Conservation (phyloP, 2,797 vertebrate species). For the Denticeps clupeoides region DNA sequence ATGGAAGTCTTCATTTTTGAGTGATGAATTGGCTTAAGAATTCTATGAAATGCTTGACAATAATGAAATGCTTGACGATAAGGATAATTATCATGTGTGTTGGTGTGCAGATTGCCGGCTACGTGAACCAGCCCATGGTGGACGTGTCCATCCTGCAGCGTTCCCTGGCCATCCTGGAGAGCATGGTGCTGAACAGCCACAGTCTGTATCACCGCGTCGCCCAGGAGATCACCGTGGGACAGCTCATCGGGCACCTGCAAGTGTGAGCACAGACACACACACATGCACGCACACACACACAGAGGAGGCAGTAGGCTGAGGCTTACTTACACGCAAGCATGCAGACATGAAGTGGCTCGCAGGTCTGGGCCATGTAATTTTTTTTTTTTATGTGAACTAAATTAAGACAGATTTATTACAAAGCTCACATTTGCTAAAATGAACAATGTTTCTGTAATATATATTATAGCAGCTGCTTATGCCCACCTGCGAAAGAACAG, state of each 20-base stretch:
- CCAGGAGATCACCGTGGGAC: conserved; percentile 93
- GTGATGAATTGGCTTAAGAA: too few species aligned
- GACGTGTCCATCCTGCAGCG: conserved; percentile 95
- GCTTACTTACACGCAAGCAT: conserved; percentile 7
- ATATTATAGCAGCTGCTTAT: too few species aligned
- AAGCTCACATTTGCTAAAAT: too few species aligned
- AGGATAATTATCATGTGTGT: background rate
- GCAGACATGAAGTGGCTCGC: too few species aligned
- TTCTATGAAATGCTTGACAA: too few species aligned
- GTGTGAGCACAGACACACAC: conserved; percentile 86
- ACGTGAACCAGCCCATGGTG: conserved; percentile 91
- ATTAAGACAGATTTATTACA: too few species aligned
- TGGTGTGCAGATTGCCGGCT: conserved; percentile 77
- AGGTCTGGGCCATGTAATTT: too few species aligned
- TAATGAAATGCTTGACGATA: too few species aligned
- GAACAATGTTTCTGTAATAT: too few species aligned
- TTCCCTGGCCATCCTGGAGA: conserved; percentile 92
- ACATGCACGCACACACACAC: conserved; percentile 35
- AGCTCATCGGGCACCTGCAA: conserved; percentile 96
- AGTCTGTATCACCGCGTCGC: conserved; percentile 91
- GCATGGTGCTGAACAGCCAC: conserved; percentile 98
- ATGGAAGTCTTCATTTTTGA: too few species aligned
- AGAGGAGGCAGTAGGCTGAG: conserved; percentile 17
- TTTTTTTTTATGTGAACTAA: too few species aligned
- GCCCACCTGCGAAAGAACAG: too few species aligned